phyloP scores from a whole-genome alignment of 2,888 invertebrate genomes.

The Euphydryas editha region DNA sequence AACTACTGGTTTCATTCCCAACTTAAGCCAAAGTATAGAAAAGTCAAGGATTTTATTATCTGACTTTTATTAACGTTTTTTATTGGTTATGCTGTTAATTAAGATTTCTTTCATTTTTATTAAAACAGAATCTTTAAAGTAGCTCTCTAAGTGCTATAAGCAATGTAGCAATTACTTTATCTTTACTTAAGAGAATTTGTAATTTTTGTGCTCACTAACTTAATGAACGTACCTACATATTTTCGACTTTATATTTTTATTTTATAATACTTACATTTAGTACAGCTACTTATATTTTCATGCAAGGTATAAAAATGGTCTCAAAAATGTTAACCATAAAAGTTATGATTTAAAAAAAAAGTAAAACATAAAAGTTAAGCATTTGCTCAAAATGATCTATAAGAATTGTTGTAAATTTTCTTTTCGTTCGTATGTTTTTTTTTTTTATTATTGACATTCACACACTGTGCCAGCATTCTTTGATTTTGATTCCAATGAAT shows the following conservation, averaged over 20 bases:
- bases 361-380: too few relatives aligned
- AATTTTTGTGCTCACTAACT: slow-evolving; percentile 10
- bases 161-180: slow-evolving; percentile 30
- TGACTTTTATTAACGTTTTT: slow-evolving; percentile 41
- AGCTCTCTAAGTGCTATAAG: slow-evolving; percentile 36
- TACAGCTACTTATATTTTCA: too few relatives aligned
- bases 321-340: too few relatives aligned
- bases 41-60: slow-evolving; percentile 39
- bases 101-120: slow-evolving; percentile 39
- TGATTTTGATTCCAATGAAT: slow-evolving; percentile 39
- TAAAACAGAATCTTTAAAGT: slow-evolving; percentile 31
- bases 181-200: slow-evolving; percentile 29
- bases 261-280: background rate
- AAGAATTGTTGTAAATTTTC: background rate
- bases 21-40: slow-evolving; percentile 36
- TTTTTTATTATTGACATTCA: background rate
- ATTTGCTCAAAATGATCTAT: background rate
- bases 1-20: slow-evolving; percentile 40
- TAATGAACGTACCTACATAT: background rate
- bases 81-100: slow-evolving; percentile 40
- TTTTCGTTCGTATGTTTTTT: slow-evolving; percentile 2
- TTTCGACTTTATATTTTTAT: background rate
- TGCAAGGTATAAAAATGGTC: too few relatives aligned
- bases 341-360: too few relatives aligned
- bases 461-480: slow-evolving; percentile 38